Base-by-base conservation (phyloP, 1,140 invertebrate species). In the Drosophila sulfurigaster region DNA sequence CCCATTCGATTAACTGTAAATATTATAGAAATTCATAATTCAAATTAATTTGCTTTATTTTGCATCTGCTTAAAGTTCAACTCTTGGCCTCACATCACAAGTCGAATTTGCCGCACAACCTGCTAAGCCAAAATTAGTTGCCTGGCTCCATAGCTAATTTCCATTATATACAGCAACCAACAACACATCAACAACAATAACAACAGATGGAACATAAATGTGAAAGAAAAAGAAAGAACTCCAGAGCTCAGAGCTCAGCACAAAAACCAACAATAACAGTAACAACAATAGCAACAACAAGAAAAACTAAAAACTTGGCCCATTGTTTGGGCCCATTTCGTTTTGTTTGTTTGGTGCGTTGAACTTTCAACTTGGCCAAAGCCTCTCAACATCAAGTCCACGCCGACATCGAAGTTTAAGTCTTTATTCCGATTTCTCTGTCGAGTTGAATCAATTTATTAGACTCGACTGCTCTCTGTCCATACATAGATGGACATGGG, bases 341-440 rank as follows among this genome's bases (percentile, higher is more conserved):
- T 43, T 54, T 32, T 59, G 48, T 63, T 60, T 63, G 74, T 59
- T 51, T 49, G 52, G 76, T 82, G 56, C 83, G 77, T 83, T 89
- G 83, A 88, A 89, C 83, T 89, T 88, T 88, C 85, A 88, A 83
- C 83, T 75, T 45, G 69, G 35, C 56, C 51, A 25, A 51, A 49
- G 7, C 13, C 38, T 20, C 51, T 38, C 15, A 51, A 43, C 20
- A 16, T 41, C n/a, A 60, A 30, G 46, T 60, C 64, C 60, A 46
- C 20, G 46, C 60, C 56, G 54, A 68, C 35, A 10, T 38, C 35
- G 35, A 38, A 57, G 54, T 59, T 45, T 1, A 32, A 65, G 30
- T 54, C 51, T 54, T 48, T 51, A 64, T 54, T 60, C 46, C n/a
- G 64, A 63, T 76, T 60, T 76, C 68, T 72, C 67, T 32, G 8